phyloP scores from a whole-genome alignment of 2,113 vertebrate genomes.

The Cichladusa arquata region DNA sequence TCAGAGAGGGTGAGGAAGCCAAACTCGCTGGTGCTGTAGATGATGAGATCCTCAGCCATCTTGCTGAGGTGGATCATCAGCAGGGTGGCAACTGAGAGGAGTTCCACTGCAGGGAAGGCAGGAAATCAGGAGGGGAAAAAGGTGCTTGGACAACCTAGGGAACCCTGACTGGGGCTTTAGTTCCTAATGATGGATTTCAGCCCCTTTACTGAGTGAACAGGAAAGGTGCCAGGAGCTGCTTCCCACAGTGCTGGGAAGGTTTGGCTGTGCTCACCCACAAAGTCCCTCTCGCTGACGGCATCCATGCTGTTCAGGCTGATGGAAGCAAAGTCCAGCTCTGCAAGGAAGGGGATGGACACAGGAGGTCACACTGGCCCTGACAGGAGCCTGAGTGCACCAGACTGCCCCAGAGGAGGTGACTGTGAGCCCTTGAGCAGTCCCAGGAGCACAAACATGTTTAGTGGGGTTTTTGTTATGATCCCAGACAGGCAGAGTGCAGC shows the following conservation, averaged over 20 bases:
- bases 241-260: fast-evolving
- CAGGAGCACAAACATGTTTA: background rate
- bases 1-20: conserved; percentile 87
- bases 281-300: conserved; percentile 91
- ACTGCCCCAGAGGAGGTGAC: conserved; percentile 77
- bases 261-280: conserved; percentile 80
- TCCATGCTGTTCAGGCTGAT: conserved; percentile 98
- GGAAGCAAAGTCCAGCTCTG: conserved; percentile 86
- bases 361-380: background rate
- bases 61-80: conserved; percentile 92
- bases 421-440: background rate
- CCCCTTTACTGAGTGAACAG: background rate
- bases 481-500: background rate
- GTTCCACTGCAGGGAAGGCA: conserved; percentile 79
- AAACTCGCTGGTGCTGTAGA: conserved; percentile 94
- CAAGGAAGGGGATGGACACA: background rate
- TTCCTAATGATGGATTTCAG: background rate
- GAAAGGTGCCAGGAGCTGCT: background rate
- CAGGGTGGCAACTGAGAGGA: conserved; percentile 89
- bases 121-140: no score
- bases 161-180: background rate
- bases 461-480: background rate
- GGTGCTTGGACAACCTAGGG: background rate
- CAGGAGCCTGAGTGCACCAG: conserved; percentile 1
- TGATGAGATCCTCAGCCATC: conserved; percentile 91